Conservation (phyloP, 2,888 invertebrate species). For the Daptonema setosum region DNA sequence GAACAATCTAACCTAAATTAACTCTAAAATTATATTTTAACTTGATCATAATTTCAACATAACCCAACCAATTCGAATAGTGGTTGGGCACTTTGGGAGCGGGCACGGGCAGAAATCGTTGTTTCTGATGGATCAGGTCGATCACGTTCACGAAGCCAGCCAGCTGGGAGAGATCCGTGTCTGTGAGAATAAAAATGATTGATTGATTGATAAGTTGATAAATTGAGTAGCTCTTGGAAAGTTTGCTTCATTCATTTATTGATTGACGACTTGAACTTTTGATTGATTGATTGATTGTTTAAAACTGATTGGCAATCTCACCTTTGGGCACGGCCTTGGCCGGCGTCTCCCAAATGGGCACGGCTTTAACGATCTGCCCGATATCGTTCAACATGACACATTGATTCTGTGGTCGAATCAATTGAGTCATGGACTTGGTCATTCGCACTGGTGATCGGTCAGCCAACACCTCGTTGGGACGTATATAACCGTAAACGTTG, state of each 20-base stretch:
- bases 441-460: conserved; percentile 3
- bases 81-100: conserved; percentile 29
- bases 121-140: conserved; percentile 32
- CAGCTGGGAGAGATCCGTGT: conserved; percentile 16
- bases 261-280: background rate
- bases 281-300: background rate
- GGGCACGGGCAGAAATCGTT: conserved; percentile 38
- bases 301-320: conserved; percentile 6
- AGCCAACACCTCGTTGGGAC: background rate
- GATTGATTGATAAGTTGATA: background rate
- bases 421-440: background rate
- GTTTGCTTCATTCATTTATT: background rate
- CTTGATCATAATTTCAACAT: too few relatives aligned
- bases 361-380: conserved; percentile 23
- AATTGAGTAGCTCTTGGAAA: background rate
- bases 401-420: background rate
- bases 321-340: conserved; percentile 22
- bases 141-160: conserved; percentile 37
- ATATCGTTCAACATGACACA: conserved; percentile 19
- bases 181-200: conserved; percentile 6
- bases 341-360: conserved; percentile 26
- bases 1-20: too few relatives aligned
- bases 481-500: too few relatives aligned
- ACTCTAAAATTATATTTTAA: too few relatives aligned
- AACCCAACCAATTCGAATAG: conserved; percentile 34